phyloP scores from a whole-genome alignment of 2,888 invertebrate species.

The Clostera curtula region DNA sequence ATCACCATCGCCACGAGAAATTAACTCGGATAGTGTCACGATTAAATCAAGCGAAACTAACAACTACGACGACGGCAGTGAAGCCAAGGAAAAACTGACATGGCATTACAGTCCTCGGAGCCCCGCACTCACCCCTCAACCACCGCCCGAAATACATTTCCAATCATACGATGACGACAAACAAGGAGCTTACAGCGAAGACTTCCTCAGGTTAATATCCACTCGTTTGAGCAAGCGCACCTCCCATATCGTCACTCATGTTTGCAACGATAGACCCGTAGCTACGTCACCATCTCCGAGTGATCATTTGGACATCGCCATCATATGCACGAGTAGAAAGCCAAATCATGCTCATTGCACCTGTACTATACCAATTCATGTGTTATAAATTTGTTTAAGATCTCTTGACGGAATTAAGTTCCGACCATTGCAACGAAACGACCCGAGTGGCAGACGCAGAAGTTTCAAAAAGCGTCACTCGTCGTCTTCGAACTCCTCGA shows the following conservation, averaged over 20 bases:
- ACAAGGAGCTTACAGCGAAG: slow-evolving; percentile 57
- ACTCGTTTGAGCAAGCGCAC: slow-evolving; percentile 37
- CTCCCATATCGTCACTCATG: slow-evolving; percentile 31
- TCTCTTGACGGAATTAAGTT: slow-evolving; percentile 80
- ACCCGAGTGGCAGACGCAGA: slow-evolving; percentile 76
- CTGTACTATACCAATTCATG: slow-evolving; percentile 61
- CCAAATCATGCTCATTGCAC: slow-evolving; percentile 37
- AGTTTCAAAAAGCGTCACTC: slow-evolving; percentile 77
- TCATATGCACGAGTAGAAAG: slow-evolving; percentile 41
- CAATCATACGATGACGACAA: slow-evolving; percentile 71
- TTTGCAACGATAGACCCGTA: slow-evolving; percentile 45
- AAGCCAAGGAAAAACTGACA: slow-evolving; percentile 50
- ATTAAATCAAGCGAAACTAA: slow-evolving; percentile 33
- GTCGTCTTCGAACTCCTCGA: slow-evolving; percentile 76
- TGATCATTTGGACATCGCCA: slow-evolving; percentile 27
- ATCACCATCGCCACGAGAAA: slow-evolving; percentile 59
- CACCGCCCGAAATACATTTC: slow-evolving; percentile 62
- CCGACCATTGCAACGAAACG: slow-evolving; percentile 75
- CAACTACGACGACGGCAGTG: slow-evolving; percentile 26
- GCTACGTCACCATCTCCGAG: slow-evolving; percentile 29
- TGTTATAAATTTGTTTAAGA: slow-evolving; percentile 64
- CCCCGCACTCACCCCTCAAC: slow-evolving; percentile 46
- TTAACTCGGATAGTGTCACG: slow-evolving; percentile 53
- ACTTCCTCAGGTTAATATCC: slow-evolving; percentile 70
- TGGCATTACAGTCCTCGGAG: slow-evolving; percentile 65